Base-by-base conservation (phyloP, 2,888 invertebrate genomes). In the Archips crataeganus region DNA sequence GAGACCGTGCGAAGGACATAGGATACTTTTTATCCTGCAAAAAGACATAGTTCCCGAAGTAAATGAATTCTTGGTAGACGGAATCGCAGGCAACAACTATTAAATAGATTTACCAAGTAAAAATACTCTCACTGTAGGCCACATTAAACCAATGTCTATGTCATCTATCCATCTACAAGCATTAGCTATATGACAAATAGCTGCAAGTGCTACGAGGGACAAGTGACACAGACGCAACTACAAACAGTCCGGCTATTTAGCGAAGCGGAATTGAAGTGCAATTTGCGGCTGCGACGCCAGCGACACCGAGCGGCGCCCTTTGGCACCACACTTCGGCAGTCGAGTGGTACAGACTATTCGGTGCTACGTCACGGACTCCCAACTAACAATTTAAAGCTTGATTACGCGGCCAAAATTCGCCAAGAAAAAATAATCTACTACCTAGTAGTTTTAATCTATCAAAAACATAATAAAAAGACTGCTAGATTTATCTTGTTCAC, bases 241-340 rank as follows among this genome's bases (percentile, higher is more conserved):
- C 85, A 88, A 87, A 87, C 87, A 85, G 83, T 83, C 81, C 84
- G 80, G 84, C 71, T 73, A 81, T 81, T 86, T 85, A 86, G 83
- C 84, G 83, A 78, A 80, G 83, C 82, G 83, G 82, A 87, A 89
- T 89, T 85, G 87, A 86, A 89, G 86, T 87, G 85, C 85, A 85
- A 89, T 90, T 89, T 89, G 71, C 68, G 71, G 75, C 54, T 64
- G 75, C 70, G 62, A 62, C 61, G 49, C 62, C 62, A 23, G 66
- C 47, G 59, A 65, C 70, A 61, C 47, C 54, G 36, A 32, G 51
- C 45, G 47, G 45, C 36, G 47, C 51, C 65, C 49, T 65, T 62
- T 62, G 65, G 65, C 57, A 4, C 10, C 57, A 57, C 57, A 57
- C 57, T 57, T 57, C 32, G 32, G 10, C 57, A 32, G 57, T 32